Conservation (phyloP, 2,888 invertebrate species). For the Mythimna ferrago region DNA sequence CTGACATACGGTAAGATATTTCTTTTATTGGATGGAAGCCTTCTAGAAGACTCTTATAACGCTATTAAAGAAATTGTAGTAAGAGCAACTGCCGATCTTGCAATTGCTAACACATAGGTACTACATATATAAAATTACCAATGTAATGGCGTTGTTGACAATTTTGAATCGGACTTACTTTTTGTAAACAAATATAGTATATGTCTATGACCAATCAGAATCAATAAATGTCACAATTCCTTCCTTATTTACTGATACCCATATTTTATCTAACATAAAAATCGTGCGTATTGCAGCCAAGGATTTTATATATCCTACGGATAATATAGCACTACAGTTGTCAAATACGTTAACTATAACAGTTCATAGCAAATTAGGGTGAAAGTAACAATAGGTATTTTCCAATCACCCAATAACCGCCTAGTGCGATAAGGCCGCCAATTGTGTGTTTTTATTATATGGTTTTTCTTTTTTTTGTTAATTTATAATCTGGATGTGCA, state of each 20-base stretch:
- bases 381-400: not conserved
- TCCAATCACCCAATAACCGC: not conserved
- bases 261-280: not conserved
- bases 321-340: not conserved
- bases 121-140: not conserved
- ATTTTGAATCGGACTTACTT: not conserved
- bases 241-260: not conserved
- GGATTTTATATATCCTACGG: too few species aligned
- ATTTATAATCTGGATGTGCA: too few species aligned
- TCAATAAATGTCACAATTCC: not conserved
- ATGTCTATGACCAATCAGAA: not conserved
- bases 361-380: not conserved
- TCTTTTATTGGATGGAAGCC: not conserved
- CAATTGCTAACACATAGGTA: not conserved
- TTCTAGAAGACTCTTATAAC: not conserved
- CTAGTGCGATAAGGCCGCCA: too few species aligned
- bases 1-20: constrained; percentile 11
- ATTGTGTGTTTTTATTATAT: too few species aligned
- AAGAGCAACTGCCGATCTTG: not conserved
- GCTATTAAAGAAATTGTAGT: not conserved
- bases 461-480: too few species aligned
- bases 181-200: not conserved
- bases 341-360: not conserved
- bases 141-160: not conserved
- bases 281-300: not conserved